Evolutionary conservation across 2,888 invertebrate species (phyloP).

Genomic region (Heliconius hortense): DNA sequence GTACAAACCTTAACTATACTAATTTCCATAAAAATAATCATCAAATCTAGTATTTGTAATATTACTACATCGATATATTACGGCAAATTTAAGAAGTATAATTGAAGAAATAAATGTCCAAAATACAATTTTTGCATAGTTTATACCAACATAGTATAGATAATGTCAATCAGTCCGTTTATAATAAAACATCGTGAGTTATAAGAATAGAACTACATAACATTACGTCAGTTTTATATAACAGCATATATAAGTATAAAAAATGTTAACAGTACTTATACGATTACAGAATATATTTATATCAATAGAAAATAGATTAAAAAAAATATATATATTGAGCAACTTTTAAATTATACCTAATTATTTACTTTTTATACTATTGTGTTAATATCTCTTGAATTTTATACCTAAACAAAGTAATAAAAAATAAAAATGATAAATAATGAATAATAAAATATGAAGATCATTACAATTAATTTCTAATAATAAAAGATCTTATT

Average conservation of each 20-base stretch:
- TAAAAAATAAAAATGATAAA: not conserved
- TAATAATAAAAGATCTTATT: too few relatives aligned
- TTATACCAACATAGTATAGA: too few relatives aligned
- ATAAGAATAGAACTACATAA: not conserved
- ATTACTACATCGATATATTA: conserved; percentile 7
- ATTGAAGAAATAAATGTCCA: not conserved
- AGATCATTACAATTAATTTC: too few relatives aligned
- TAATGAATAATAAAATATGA: not conserved
- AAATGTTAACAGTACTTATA: not conserved
- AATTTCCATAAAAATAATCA: not conserved
- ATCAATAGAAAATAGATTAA: not conserved
- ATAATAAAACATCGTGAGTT: not conserved
- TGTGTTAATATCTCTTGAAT: not conserved
- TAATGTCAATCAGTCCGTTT: not conserved
- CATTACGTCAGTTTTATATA: not conserved
- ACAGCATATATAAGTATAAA: not conserved
- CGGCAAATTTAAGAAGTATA: not conserved
- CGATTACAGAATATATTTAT: not conserved
- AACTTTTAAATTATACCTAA: not conserved
- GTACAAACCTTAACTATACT: conserved; percentile 19
- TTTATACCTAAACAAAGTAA: not conserved
- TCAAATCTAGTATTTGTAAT: not conserved
- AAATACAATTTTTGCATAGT: too few relatives aligned
- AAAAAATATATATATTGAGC: not conserved
- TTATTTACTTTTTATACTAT: not conserved